Evolutionary conservation across 2,797 vertebrate genomes (phyloP), one percentile per base, ranked within the genome.

Genomic region (Spinibarbus caldwelli): DNA sequence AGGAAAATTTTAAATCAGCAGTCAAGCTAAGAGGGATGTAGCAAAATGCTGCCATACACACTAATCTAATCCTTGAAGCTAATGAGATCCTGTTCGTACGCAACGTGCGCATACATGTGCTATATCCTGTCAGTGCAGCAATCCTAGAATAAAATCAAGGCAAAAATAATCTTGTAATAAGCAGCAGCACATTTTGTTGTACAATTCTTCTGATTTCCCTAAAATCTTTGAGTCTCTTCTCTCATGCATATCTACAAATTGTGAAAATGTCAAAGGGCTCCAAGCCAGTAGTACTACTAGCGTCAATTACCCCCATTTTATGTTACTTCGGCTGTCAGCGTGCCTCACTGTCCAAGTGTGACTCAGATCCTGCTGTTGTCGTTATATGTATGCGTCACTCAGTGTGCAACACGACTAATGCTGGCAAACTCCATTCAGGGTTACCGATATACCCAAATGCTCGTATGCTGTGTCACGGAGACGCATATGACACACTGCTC

Each of bases 1-100:
- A 86, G 85, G 85, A 87, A 75, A 72, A 38, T 67, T 84, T 78
- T 59, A 87, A 75, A 72, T 80, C 77, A 84, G 77, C 78, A 85
- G 71, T 80, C 86, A 76, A 76, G 82, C 82, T 68, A 45, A 87
- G 23, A 78, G 59, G 45, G 54, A 82, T 82, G 80, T 68, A 34
- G 67, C 75, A 78, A 86, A 73, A 82, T 67, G 52, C 76, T 73
- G 81, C 64, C 38, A 70, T 75, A 38, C 43, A 75, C 70, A 43
- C 85, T 59, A 68, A 83, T 79, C 83, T 71, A 79, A 85, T 79
- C n/a, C 52, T 71, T 47, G 34, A 67, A 4, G 7, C 54, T 79
- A 62, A 79, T 71, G n/a, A 71, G 38, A 85, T 80, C 43, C 29
- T 67, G 59, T 80, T 15, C 3, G 17, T 45, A 45, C 29, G 3